Evolutionary conservation across 2,113 vertebrate genomes (phyloP), one percentile per base, ranked within the genome.

Genomic region (Indri indri): DNA sequence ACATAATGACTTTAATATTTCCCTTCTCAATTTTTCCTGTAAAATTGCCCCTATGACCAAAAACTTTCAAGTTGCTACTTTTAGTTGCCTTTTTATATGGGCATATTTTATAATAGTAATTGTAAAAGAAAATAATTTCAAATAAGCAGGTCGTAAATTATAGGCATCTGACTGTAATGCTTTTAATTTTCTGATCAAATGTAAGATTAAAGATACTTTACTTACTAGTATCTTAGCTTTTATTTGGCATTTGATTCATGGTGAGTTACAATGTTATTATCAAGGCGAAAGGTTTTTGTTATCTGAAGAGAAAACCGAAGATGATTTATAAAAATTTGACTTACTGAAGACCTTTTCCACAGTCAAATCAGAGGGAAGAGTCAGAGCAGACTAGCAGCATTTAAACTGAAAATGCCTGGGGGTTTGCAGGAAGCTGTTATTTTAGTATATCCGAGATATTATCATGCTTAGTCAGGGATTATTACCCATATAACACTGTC

Each of bases 171-270:
- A 63, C 18, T 14, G 32, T 14, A 76, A 12, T 85, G 27, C 18
- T 71, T 96, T 90, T 82, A 82, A 83, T 91, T 90, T 71, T 87
- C 25, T 77, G 12, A 91, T 27, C 5, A 82, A 90, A 82, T 87
- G 42, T 37, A 90, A 82, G 42, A 80, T 85, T 34, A 71, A 81
- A 87, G 23, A 47, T 4, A 0, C 22, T 87, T 76, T 76, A 25
- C 12, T 79, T 93, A 63, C 47, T 82, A 37, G 4, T 83, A 90
- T 95, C 20, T 59, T 90, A 95, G 32, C 65, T 82, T 88, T 27
- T 3, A 27, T 42, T 70, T 71, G 2, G 10, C 88, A 12, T 87
- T 42, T 70, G 37, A 50, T 54, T 90, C 17, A 92, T 82, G 27
- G 17, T 54, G 54, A 84, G 32, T 76, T 65, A 87, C 22, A 76